These are phyloP conservation scores for Coelopa pilipes DNA, from an alignment of 2,888 invertebrate genomes.

Conservation along the genomic window DNA sequence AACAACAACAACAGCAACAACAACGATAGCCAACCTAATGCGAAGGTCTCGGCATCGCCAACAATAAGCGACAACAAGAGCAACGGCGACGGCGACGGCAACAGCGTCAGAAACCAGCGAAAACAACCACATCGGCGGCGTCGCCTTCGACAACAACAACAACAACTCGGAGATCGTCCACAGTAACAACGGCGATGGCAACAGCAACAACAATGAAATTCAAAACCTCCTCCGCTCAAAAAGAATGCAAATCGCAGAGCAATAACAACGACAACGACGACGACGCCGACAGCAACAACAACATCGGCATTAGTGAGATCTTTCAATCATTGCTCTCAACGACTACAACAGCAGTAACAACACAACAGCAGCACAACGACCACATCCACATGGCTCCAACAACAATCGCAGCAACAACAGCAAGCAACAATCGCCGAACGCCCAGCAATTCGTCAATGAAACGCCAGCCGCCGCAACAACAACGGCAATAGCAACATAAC, in stretches of 20 bases:
- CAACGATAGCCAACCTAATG: no score
- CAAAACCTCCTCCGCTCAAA: constrained; percentile 9
- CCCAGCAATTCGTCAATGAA: constrained; percentile 7
- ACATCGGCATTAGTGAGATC: background rate
- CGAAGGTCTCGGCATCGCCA: no score
- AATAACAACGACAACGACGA: background rate
- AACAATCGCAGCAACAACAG: background rate
- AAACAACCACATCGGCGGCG: no score
- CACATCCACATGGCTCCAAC: background rate
- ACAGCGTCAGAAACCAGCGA: no score
- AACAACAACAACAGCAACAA: no score
- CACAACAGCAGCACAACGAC: background rate
- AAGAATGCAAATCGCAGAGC: background rate
- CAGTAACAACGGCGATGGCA: no score
- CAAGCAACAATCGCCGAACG: background rate
- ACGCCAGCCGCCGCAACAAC: no score
- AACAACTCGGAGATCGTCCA: background rate
- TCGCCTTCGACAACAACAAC: no score
- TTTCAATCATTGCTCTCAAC: no score
- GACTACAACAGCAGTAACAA: background rate
- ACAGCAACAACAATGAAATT: background rate
- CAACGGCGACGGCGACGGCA: background rate
- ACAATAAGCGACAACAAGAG: background rate
- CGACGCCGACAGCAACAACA: background rate
- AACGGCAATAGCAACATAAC: no score